These are phyloP conservation scores for Macrosteles quadrilineatus DNA, from an alignment of 1,140 invertebrate genomes.

Conservation along the genomic window DNA sequence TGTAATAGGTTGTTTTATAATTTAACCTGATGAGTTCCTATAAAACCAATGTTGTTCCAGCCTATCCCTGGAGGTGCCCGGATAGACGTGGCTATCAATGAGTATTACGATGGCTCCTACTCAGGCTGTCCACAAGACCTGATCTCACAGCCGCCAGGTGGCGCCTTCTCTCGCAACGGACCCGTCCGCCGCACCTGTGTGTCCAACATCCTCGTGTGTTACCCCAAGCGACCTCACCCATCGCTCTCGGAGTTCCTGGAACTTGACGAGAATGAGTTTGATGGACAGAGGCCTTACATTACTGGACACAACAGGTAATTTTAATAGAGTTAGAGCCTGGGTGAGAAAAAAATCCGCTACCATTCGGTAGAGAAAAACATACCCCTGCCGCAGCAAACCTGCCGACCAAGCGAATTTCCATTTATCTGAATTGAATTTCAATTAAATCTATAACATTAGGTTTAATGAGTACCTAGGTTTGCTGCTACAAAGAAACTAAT, in stretches of 20 bases:
- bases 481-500: too few species aligned
- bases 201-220: slow-evolving; percentile 87
- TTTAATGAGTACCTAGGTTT: too few species aligned
- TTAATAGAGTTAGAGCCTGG: neutral
- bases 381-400: too few species aligned
- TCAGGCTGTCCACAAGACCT: slow-evolving; percentile 92
- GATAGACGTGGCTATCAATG: slow-evolving; percentile 95
- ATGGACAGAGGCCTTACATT: slow-evolving; percentile 81
- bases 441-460: too few species aligned
- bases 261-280: slow-evolving; percentile 75
- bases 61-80: slow-evolving; percentile 80
- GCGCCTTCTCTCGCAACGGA: slow-evolving; percentile 71
- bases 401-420: too few species aligned
- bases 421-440: too few species aligned
- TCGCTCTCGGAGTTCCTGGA: slow-evolving; percentile 84
- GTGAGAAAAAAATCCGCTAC: neutral
- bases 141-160: slow-evolving; percentile 65
- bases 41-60: too few species aligned
- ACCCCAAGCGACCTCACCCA: slow-evolving; percentile 68
- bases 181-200: slow-evolving; percentile 83
- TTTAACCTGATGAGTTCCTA: too few species aligned
- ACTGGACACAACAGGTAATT: slow-evolving; percentile 83
- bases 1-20: too few species aligned
- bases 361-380: neutral
- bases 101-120: slow-evolving; percentile 93